Evolutionary conservation across 2,888 invertebrate species (phyloP).

Genomic region (Tetheella fluctuosa): DNA sequence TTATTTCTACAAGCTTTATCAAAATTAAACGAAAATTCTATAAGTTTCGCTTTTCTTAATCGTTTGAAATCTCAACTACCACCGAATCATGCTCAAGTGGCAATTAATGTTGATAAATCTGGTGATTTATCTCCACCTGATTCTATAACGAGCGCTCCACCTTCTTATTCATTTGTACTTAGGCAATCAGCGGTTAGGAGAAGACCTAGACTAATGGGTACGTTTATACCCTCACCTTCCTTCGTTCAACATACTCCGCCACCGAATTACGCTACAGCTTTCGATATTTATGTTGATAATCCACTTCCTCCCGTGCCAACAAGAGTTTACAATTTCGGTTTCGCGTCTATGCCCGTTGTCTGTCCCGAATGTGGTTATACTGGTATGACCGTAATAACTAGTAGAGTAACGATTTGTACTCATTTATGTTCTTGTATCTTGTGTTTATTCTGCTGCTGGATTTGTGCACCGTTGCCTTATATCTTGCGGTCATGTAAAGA

Average conservation of each 20-base stretch:
- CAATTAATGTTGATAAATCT: slow-evolving; percentile 24
- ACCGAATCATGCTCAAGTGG: slow-evolving; percentile 17
- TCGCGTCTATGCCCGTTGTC: slow-evolving; percentile 61
- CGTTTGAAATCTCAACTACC: slow-evolving; percentile 30
- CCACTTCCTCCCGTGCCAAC: slow-evolving; percentile 54
- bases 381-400: slow-evolving; percentile 62
- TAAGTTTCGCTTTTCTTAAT: slow-evolving; percentile 43
- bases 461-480: slow-evolving; percentile 75
- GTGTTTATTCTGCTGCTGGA: slow-evolving; percentile 76
- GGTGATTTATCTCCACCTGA: slow-evolving; percentile 64
- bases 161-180: slow-evolving; percentile 75
- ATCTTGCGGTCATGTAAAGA: slow-evolving; percentile 75
- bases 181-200: slow-evolving; percentile 66
- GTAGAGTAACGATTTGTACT: slow-evolving; percentile 70
- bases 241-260: slow-evolving; percentile 74
- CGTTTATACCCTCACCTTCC: slow-evolving; percentile 75
- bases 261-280: slow-evolving; percentile 73
- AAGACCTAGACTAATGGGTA: slow-evolving; percentile 72
- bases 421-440: slow-evolving; percentile 70
- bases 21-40: slow-evolving; percentile 60
- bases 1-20: slow-evolving; percentile 66
- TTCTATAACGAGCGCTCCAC: slow-evolving; percentile 72
- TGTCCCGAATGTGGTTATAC: slow-evolving; percentile 73
- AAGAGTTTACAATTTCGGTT: slow-evolving; percentile 64
- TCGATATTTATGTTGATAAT: slow-evolving; percentile 72